Evolutionary conservation across 2,113 vertebrate genomes (phyloP).

Genomic region (Hemichromis elongatus): DNA sequence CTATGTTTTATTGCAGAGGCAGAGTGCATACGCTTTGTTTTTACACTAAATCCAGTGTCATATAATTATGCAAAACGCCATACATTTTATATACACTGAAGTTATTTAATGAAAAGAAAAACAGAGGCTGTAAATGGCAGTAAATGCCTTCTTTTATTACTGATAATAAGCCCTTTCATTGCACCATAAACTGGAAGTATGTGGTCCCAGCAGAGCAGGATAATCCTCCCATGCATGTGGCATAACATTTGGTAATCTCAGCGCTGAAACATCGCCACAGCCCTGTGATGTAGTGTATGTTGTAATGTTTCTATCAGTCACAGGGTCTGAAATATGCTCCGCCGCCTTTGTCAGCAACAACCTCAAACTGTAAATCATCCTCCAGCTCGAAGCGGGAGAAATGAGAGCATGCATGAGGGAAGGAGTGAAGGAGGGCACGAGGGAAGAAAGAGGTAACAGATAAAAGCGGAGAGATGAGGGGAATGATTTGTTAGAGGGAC

Average conservation of each 20-base stretch:
- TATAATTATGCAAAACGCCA: not conserved
- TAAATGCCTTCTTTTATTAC: not conserved
- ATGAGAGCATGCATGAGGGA: not conserved
- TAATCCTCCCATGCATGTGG: not conserved
- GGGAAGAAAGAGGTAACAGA: not conserved
- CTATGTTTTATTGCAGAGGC: not conserved
- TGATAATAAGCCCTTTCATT: not conserved
- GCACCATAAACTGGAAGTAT: not conserved
- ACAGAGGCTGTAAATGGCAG: not conserved
- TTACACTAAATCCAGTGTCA: not conserved
- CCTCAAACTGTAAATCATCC: conserved; percentile 51
- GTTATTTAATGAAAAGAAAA: not conserved
- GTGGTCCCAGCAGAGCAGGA: not conserved
- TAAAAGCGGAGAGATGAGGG: conserved; percentile 25
- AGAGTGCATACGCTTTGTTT: not conserved
- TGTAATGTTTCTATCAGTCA: conserved; percentile 30
- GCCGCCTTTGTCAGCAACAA: conserved; percentile 44
- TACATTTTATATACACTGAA: not conserved
- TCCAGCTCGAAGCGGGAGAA: conserved; percentile 27
- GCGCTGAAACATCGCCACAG: not conserved
- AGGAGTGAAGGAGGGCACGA: not conserved
- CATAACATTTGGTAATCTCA: not conserved
- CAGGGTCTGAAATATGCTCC: conserved; percentile 36
- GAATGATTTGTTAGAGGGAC: conserved; percentile 29
- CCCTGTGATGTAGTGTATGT: not conserved